Conservation (phyloP, 2,797 vertebrate genomes). For the Knipowitschia caucasica region DNA sequence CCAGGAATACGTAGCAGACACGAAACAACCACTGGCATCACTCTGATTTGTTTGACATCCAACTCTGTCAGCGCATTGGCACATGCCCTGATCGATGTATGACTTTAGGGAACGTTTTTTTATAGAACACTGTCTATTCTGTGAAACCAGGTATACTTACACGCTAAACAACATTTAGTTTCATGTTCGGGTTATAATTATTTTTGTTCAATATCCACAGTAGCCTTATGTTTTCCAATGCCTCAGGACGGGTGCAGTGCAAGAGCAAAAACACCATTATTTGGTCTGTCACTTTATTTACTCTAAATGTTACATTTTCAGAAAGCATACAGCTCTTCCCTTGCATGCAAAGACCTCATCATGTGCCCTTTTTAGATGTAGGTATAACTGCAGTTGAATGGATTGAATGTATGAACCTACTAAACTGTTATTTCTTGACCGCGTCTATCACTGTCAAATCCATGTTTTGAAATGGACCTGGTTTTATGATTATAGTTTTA, state of each 20-base stretch:
- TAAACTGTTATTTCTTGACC: too few relatives aligned
- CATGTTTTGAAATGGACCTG: neutral
- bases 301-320: too few relatives aligned
- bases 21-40: conserved; percentile 34
- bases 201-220: conserved; percentile 20
- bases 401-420: too few relatives aligned
- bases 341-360: conserved; percentile 19
- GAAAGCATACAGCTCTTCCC: too few relatives aligned
- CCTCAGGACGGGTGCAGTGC: conserved; percentile 54
- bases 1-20: conserved; percentile 49
- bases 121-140: too few relatives aligned
- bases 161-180: neutral
- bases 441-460: conserved; percentile 1
- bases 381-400: neutral
- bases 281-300: too few relatives aligned
- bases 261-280: too few relatives aligned
- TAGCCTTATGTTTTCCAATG: conserved; percentile 35
- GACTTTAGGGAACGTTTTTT: neutral
- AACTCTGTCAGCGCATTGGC: conserved; percentile 7
- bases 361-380: conserved; percentile 13
- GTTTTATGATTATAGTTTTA: conserved; percentile 20
- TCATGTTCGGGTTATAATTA: conserved; percentile 11
- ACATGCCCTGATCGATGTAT: neutral
- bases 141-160: neutral
- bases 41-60: conserved; percentile 9